Evolutionary conservation across 35 echinoderm and acorn worm genomes (phyloP), one percentile per base, ranked within the genome.

Genomic region (Apostichopus japonicus): DNA sequence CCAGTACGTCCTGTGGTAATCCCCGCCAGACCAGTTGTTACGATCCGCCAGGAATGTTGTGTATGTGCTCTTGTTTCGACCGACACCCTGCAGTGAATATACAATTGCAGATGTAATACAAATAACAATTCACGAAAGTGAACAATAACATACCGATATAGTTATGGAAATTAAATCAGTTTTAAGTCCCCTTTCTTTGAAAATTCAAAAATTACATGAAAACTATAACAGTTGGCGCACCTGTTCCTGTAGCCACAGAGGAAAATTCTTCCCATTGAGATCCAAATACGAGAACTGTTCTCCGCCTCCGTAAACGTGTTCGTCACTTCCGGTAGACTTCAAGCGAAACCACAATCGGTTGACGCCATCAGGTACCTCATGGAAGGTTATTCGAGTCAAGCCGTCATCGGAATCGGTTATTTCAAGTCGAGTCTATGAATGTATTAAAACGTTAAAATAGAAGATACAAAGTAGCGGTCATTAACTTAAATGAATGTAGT

Each of bases 271-370:
- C n/a, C 96, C 96, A 53, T 92, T 87, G 63, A 98, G 73, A 72
- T 98, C 93, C 76, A 95, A 94, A 83, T 94, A 98, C 1, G 96
- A 95, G 14, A 95, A 98, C 65, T 98, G 96, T 62, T 98, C 96
- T 11, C 96, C 96, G 8, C 89, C 96, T 10, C 96, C 96, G 86
- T 96, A 98, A 17, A 98, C 96, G 51, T 96, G 90, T 86, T 98
- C 96, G 5, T 91, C 93, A 95, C 54, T 92, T 21, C 14, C 94
- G 83, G 86, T 93, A 23, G 57, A 77, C 23, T 24, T 80, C 33
- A 65, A 15, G 54, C 54, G 94, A 79, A 65, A 94, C 54, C 15
- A 59, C 77, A 44, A 14, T 63, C 92, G 92, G 90, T 86, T 87
- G 77, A 59, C 88, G 52, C 55, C 84, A 63, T 56, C 72, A n/a